A percentile compares a stretch with the other conserved stretches of the same genome.
Evolutionary conservation across 2,888 invertebrate genomes (phyloP).

Genomic region (Erebia aethiops): DNA sequence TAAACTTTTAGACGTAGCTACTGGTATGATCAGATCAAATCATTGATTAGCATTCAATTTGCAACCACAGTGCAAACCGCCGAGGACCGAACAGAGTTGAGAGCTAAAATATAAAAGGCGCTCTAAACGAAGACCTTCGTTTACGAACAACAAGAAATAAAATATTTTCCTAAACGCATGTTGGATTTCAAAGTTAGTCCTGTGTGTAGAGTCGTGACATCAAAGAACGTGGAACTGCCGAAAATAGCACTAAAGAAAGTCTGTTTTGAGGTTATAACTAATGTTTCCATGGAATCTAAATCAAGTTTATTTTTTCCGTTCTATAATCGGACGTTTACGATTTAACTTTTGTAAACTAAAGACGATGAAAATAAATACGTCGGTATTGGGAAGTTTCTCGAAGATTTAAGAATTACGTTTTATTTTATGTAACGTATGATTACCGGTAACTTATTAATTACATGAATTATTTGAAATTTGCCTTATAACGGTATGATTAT

Average conservation of each 20-base stretch:
- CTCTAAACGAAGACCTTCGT: no score
- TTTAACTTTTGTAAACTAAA: constrained; percentile 13
- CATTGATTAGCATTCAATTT: no score
- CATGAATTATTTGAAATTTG: no score
- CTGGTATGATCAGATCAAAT: no score
- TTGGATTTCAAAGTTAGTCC: not conserved
- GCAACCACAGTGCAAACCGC: no score
- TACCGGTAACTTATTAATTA: not conserved
- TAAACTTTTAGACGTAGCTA: no score
- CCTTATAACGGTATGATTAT: no score
- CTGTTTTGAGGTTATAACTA: not conserved
- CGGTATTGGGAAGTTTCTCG: not conserved
- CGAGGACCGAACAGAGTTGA: no score
- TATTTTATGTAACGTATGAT: not conserved
- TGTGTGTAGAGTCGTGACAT: constrained; percentile 25
- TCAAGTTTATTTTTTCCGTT: constrained; percentile 30
- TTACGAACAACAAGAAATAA: no score
- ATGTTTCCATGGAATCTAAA: constrained; percentile 26
- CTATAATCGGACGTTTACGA: constrained; percentile 11
- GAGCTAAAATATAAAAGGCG: no score
- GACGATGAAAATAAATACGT: not conserved
- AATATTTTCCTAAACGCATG: not conserved
- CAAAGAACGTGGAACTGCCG: constrained; percentile 29
- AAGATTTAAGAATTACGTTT: not conserved
- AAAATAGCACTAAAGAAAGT: constrained; percentile 24